A percentile compares a stretch with the other conserved stretches of the same genome.
These are phyloP conservation scores for Tethea ocularis DNA, from an alignment of 2,888 invertebrate genomes.

Conservation along the genomic window DNA sequence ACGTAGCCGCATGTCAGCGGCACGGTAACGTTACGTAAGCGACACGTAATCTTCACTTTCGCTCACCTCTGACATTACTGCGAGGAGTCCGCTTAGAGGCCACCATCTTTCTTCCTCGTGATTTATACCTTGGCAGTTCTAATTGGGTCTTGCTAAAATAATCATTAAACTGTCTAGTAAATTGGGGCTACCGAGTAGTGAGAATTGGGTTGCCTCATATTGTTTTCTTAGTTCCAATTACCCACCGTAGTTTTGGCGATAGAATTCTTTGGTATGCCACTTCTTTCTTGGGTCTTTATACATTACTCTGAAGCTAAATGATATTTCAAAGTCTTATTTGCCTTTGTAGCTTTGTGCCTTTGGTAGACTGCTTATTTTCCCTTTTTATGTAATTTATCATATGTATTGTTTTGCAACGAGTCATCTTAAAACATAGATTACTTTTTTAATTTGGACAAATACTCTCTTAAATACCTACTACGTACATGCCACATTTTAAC, in stretches of 20 bases:
- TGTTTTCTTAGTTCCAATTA: not conserved
- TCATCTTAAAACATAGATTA: too few species aligned
- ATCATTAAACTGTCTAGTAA: constrained; percentile 2
- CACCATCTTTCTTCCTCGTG: constrained; percentile 19
- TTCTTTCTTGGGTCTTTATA: not conserved
- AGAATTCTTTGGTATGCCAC: not conserved
- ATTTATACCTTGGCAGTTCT: not conserved
- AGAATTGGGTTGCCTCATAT: not conserved
- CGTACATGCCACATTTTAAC: too few species aligned
- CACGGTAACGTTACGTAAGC: constrained; percentile 34
- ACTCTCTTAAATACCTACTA: too few species aligned
- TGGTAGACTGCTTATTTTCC: too few species aligned
- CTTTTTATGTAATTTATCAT: too few species aligned
- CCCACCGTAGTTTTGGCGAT: not conserved
- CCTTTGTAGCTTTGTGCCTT: too few species aligned
- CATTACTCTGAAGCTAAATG: not conserved
- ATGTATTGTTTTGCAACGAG: too few species aligned
- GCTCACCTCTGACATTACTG: constrained; percentile 44
- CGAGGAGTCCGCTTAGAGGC: constrained; percentile 29
- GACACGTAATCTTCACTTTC: constrained; percentile 47
- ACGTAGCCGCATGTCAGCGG: constrained; percentile 24
- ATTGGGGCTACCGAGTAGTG: not conserved
- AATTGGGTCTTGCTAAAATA: constrained; percentile 3
- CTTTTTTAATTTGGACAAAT: too few species aligned
- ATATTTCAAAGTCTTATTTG: too few species aligned